phyloP scores from a whole-genome alignment of 2,113 vertebrate species.

The Phaethornis superciliosus region DNA sequence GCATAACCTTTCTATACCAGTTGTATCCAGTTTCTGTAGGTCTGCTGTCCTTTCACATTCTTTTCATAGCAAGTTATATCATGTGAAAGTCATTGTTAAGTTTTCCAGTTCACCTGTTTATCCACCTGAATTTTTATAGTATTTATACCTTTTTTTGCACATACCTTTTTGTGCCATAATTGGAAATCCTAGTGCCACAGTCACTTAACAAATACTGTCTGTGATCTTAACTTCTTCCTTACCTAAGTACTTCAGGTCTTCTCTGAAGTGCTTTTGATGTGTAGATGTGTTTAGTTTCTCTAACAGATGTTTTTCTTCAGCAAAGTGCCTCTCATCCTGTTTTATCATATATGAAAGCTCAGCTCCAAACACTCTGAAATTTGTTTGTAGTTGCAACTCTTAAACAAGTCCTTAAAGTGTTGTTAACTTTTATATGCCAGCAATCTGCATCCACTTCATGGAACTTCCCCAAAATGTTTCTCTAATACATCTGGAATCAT shows the following conservation, averaged over 20 bases:
- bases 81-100: background rate
- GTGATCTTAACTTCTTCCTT: constrained; percentile 1
- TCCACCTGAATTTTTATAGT: background rate
- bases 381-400: background rate
- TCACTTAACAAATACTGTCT: background rate
- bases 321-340: background rate
- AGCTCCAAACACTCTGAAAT: constrained; percentile 2
- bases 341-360: constrained; percentile 10
- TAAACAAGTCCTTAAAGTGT: background rate
- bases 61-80: background rate
- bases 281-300: constrained; percentile 6
- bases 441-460: background rate
- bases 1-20: background rate
- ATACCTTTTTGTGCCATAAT: background rate
- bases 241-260: background rate
- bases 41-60: background rate
- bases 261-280: constrained; percentile 9
- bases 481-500: background rate
- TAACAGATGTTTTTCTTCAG: constrained; percentile 34
- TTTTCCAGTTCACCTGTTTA: constrained; percentile 3
- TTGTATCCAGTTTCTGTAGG: background rate
- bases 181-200: background rate
- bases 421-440: background rate
- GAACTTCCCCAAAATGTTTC: background rate
- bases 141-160: background rate